Conservation (phyloP, 2,113 vertebrate species). For the Callospermophilus lateralis region DNA sequence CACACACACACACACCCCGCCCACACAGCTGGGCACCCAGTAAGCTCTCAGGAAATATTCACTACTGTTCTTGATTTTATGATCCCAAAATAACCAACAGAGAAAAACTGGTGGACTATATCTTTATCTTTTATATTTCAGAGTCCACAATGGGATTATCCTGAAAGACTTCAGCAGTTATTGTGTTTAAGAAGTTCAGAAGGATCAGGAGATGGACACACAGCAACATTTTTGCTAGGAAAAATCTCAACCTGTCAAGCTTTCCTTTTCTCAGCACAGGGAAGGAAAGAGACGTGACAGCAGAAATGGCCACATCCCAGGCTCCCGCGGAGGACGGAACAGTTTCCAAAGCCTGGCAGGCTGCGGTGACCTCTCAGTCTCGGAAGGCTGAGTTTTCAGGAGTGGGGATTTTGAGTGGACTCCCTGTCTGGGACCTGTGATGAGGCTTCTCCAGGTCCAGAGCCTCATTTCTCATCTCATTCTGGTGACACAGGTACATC, state of each 20-base stretch:
- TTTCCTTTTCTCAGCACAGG: neutral
- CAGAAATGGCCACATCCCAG: rapidly evolving
- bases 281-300: neutral
- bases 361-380: neutral
- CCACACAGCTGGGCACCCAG: neutral
- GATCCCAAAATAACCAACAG: neutral
- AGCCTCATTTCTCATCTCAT: neutral
- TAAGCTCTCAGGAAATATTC: neutral
- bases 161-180: neutral
- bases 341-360: too few species aligned
- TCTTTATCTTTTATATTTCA: neutral
- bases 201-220: neutral
- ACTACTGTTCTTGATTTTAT: neutral
- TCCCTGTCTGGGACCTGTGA: neutral
- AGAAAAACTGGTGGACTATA: neutral
- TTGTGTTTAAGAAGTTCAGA: neutral
- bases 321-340: rapidly evolving
- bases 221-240: neutral
- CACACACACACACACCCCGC: too few species aligned
- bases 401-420: neutral
- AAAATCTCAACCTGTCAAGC: too few species aligned
- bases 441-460: neutral
- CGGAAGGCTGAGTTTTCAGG: neutral
- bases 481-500: neutral
- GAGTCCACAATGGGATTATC: too few species aligned